Percentiles rank a stretch among this genome's conserved stretches.
These are phyloP conservation scores for Amyelois transitella DNA, from an alignment of 1,140 invertebrate species.

Conservation along the genomic window DNA sequence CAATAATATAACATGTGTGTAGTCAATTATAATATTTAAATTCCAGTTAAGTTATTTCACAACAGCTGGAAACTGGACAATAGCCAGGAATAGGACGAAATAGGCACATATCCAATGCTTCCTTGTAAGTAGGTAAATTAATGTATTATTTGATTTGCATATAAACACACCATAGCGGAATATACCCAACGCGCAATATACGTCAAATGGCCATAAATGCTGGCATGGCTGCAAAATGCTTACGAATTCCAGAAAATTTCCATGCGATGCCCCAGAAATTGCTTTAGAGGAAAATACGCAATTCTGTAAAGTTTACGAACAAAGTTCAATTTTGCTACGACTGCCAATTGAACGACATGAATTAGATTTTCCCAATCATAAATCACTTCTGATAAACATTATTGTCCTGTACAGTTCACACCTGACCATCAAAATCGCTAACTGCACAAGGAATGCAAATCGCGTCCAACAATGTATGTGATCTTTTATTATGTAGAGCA, in stretches of 20 bases:
- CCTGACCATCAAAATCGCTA: neutral
- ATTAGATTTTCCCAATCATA: too few relatives aligned
- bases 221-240: neutral
- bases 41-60: too few relatives aligned
- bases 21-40: too few relatives aligned
- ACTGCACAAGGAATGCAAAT: neutral
- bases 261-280: conserved; percentile 27
- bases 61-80: conserved; percentile 29
- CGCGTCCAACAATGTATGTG: neutral
- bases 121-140: conserved; percentile 38
- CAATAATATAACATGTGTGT: too few relatives aligned
- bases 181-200: conserved; percentile 12
- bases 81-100: conserved; percentile 33
- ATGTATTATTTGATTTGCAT: conserved; percentile 27
- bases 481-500: neutral
- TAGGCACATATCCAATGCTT: conserved; percentile 58
- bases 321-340: neutral
- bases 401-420: neutral
- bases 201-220: neutral
- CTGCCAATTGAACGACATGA: too few relatives aligned
- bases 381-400: neutral
- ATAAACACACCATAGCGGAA: conserved; percentile 15
- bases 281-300: conserved; percentile 9
- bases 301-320: neutral
- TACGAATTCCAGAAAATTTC: conserved; percentile 25